Evolutionary conservation across 2,113 vertebrate genomes (phyloP), one percentile per base, ranked within the genome.

Genomic region (Emydura subglobosa): DNA sequence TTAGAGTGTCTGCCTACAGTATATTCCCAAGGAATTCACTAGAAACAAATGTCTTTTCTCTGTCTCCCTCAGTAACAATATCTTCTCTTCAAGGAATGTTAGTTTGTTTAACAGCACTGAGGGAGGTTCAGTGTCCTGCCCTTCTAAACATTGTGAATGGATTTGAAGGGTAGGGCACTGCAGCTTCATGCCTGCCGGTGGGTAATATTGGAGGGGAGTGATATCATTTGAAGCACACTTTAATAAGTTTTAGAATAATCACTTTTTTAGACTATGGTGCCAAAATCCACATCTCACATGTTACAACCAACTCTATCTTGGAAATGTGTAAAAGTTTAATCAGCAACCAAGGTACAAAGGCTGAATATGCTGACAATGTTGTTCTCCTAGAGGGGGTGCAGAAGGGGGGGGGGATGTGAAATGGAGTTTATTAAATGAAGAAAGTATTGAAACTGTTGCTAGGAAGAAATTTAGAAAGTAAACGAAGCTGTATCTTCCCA

Each of bases 301-400:
- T 95, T 93, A n/a, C 72, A 83, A 94, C 96, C 4, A 79, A 95
- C 91, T 86, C 47, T 95, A 93, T 95, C 95, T 96, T 95, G 96
- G 91, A 97, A 97, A 95, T 88, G 72, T 80, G 34, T 49, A n/a
- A 11, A 53, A n/a, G 79, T 72, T 65, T 90, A 85, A 87, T 95
- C 89, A 74, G 93, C 92, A 96, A 95, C 94, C 91, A 97, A 96
- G 95, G 92, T 42, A 95, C 83, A 17, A 10, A 34, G 51, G 47
- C 16, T 68, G 65, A 50, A 50, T 90, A 49, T 47, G 61, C 47
- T 61, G 47, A 72, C 50, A 90, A 88, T 65, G 76, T 82, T 93
- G 57, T 90, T 27, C 57, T 93, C 82, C 68, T 53, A 55, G 49
- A 82, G 25, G 21, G 57, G 54, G 83, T 79, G 49, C 11, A 76